Evolutionary conservation across 1,140 invertebrate genomes (phyloP).

Genomic region (Diachasmimorpha longicaudata): DNA sequence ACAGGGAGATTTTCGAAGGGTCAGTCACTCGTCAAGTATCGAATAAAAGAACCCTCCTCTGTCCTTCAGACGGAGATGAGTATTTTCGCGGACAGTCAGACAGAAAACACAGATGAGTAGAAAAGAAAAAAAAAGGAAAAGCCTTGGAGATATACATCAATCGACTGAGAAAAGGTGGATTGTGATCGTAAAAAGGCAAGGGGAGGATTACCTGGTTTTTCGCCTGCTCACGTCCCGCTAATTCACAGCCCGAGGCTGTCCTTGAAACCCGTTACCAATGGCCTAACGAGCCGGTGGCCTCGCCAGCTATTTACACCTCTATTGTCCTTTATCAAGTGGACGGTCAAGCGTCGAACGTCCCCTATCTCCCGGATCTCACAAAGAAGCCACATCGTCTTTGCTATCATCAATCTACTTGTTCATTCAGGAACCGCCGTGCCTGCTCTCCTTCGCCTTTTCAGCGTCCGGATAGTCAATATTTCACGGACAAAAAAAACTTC

Average conservation of each 20-base stretch:
- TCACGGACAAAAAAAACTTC: no score
- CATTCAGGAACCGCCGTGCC: neutral
- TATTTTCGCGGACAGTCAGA: neutral
- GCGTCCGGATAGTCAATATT: neutral
- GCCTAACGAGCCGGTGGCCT: slow-evolving; percentile 5
- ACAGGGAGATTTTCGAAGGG: neutral
- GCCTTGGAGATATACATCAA: neutral
- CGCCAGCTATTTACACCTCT: slow-evolving; percentile 1
- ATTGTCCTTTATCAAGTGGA: neutral
- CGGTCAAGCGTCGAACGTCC: neutral
- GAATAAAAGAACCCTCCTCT: neutral
- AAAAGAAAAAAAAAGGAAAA: neutral
- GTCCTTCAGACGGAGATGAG: neutral
- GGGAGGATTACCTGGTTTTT: slow-evolving; percentile 27
- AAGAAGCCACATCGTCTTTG: neutral
- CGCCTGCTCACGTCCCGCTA: slow-evolving; percentile 21
- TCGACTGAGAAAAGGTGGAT: slow-evolving; percentile 1
- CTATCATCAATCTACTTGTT: neutral
- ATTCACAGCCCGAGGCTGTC: slow-evolving; percentile 24
- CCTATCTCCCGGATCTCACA: neutral
- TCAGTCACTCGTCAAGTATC: neutral
- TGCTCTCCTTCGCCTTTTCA: neutral
- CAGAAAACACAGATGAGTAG: neutral
- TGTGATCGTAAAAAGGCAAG: slow-evolving; percentile 19
- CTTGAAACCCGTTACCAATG: neutral